Percentiles rank a stretch among this genome's conserved stretches.
Evolutionary conservation across 2,888 invertebrate genomes (phyloP).

Genomic region (Ariolimax columbianus): DNA sequence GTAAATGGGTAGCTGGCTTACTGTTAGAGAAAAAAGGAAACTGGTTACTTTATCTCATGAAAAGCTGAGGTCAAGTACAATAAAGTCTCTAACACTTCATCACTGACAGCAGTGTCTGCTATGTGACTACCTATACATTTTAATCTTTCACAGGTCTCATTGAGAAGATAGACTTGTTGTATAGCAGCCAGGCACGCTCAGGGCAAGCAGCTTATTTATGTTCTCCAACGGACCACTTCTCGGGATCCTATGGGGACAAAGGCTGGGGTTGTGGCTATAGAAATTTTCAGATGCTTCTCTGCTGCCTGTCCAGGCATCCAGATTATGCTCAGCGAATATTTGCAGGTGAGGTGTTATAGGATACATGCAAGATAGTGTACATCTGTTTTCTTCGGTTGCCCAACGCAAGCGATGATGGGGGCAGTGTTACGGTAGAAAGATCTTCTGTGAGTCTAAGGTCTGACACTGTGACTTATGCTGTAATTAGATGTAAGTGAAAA

Average conservation of each 20-base stretch:
- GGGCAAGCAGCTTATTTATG: constrained; percentile 86
- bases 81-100: too few relatives aligned
- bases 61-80: too few relatives aligned
- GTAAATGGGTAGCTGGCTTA: too few relatives aligned
- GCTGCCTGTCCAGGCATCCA: constrained; percentile 86
- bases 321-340: constrained; percentile 43
- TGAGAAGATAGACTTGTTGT: constrained; percentile 72
- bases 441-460: too few relatives aligned
- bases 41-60: too few relatives aligned
- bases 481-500: too few relatives aligned
- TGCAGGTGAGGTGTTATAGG: constrained; percentile 15
- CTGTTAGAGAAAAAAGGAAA: too few relatives aligned
- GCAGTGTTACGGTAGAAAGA: too few relatives aligned
- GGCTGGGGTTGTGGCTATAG: constrained; percentile 96
- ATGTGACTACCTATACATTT: background rate
- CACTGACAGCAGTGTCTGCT: too few relatives aligned
- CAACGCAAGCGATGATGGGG: too few relatives aligned
- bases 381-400: too few relatives aligned
- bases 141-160: constrained; percentile 72
- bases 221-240: constrained; percentile 90
- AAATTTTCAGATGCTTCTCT: constrained; percentile 94
- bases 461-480: too few relatives aligned
- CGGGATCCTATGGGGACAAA: constrained; percentile 91
- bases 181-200: constrained; percentile 62
- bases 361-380: background rate